Conservation (phyloP, 2,113 vertebrate genomes). For the Petroica traversi region DNA sequence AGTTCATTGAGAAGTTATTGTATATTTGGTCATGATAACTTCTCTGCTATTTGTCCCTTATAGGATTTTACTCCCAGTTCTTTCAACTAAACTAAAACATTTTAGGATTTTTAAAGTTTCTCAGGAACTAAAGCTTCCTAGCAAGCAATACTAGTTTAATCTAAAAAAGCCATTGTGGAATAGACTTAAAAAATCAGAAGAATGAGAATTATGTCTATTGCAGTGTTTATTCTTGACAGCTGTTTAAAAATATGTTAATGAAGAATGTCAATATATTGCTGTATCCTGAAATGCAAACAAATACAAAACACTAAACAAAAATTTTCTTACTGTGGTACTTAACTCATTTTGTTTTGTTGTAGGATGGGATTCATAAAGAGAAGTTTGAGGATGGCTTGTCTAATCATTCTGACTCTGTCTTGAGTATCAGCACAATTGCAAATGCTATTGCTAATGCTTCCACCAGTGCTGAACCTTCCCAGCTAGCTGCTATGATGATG, state of each 20-base stretch:
- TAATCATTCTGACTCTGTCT: slow-evolving; percentile 63
- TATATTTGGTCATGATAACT: not conserved
- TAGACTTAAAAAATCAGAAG: not conserved
- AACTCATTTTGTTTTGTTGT: not conserved
- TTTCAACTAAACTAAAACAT: not conserved
- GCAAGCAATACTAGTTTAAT: not conserved
- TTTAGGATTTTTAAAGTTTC: not conserved
- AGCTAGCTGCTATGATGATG: slow-evolving; percentile 92
- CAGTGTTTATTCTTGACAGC: not conserved
- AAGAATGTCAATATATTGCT: not conserved
- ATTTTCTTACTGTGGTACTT: not conserved
- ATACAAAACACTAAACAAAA: not conserved
- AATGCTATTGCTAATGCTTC: slow-evolving; percentile 91
- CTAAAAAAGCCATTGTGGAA: not conserved
- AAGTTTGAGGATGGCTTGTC: not conserved
- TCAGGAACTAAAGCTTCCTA: not conserved
- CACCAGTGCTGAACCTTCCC: slow-evolving; percentile 85
- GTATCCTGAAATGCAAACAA: not conserved
- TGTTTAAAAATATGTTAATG: not conserved
- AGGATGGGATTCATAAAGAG: slow-evolving; percentile 41
- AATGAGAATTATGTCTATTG: not conserved
- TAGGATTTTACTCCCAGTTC: not conserved
- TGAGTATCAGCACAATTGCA: slow-evolving; percentile 94
- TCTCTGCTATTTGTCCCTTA: not conserved
- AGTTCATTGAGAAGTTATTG: not conserved